phyloP scores from a whole-genome alignment of 2,113 vertebrate species.

The Equus quagga region DNA sequence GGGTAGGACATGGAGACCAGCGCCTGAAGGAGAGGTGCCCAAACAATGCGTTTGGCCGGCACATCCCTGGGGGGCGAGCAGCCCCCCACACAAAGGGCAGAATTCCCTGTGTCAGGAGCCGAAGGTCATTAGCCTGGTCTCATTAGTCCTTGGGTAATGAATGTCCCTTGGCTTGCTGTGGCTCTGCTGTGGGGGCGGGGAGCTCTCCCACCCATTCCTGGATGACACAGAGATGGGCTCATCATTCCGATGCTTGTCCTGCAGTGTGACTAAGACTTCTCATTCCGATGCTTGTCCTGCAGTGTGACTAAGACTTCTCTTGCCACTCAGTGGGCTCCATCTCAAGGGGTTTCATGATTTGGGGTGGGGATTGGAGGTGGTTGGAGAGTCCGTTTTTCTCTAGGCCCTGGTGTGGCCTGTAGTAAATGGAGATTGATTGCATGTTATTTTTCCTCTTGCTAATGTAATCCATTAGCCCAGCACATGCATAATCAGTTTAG shows the following conservation, averaged over 20 bases:
- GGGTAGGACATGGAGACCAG: background rate
- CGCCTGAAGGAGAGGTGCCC: accelerated
- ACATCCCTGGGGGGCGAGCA: background rate
- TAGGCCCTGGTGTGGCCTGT: slow-evolving; percentile 95
- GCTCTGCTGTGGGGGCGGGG: background rate
- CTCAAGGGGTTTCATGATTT: background rate
- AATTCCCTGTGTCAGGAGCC: background rate
- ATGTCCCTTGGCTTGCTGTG: background rate
- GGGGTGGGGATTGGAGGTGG: slow-evolving; percentile 77
- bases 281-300: accelerated
- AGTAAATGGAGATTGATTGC: slow-evolving; percentile 99
- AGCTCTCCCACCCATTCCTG: background rate
- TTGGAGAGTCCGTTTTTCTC: slow-evolving; percentile 93
- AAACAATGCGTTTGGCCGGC: background rate
- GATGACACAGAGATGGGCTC: background rate
- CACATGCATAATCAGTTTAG: slow-evolving; percentile 99
- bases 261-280: background rate
- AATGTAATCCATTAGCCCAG: slow-evolving; percentile 99
- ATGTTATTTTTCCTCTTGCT: slow-evolving; percentile 99
- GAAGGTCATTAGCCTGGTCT: background rate
- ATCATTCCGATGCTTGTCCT: background rate
- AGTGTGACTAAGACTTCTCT: background rate
- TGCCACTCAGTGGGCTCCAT: background rate
- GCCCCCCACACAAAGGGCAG: background rate
- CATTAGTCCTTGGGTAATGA: slow-evolving; percentile 17